Conservation (phyloP, 1,140 invertebrate genomes). For the Branchinecta lynchi region DNA sequence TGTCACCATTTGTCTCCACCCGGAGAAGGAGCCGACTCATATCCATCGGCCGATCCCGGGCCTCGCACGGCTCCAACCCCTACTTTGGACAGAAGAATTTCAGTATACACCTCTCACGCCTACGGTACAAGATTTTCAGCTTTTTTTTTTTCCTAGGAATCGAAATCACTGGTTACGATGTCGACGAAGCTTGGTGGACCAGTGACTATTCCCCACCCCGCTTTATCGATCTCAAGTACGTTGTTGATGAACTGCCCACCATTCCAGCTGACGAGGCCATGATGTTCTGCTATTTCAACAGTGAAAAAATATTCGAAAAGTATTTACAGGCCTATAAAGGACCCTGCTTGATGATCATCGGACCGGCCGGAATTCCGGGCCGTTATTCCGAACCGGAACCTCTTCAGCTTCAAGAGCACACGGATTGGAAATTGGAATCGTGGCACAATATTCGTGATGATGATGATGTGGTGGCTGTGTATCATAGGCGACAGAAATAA, state of each 20-base stretch:
- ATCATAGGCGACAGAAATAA: background rate
- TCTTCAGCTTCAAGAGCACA: background rate
- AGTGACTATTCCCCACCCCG: conserved; percentile 4
- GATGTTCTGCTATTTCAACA: conserved; percentile 4
- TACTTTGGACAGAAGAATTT: no score
- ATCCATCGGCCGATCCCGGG: no score
- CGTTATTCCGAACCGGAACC: background rate
- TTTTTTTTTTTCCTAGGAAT: background rate
- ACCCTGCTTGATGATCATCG: background rate
- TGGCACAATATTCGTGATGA: conserved; percentile 9
- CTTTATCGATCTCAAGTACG: background rate
- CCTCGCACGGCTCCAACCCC: no score
- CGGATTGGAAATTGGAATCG: background rate
- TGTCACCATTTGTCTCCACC: no score
- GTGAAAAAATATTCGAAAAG: conserved; percentile 8
- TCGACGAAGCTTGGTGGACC: background rate
- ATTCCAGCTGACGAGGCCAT: background rate
- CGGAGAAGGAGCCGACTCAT: no score
- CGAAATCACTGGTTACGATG: background rate
- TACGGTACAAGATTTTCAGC: no score
- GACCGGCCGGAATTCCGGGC: background rate
- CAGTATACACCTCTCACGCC: no score
- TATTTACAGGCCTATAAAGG: background rate
- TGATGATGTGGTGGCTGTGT: background rate
- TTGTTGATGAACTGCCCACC: background rate